These are phyloP conservation scores for Trypoxylus dichotomus DNA, from an alignment of 1,140 invertebrate species.

Conservation along the genomic window DNA sequence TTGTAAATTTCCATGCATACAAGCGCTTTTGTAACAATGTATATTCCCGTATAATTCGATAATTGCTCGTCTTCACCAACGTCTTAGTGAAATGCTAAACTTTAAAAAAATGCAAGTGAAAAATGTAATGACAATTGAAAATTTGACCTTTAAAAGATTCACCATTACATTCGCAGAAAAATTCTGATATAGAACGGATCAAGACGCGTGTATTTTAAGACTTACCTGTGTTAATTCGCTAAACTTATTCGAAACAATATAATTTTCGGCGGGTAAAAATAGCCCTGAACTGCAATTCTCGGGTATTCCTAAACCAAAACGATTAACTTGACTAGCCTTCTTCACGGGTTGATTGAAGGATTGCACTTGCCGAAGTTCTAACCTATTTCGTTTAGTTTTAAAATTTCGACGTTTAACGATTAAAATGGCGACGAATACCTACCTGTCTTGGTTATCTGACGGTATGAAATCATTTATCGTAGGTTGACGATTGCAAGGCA, in stretches of 20 bases:
- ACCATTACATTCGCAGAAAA: too few species aligned
- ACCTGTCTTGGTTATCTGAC: not conserved
- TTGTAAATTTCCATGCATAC: too few species aligned
- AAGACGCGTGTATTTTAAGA: too few species aligned
- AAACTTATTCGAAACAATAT: slow-evolving; percentile 36
- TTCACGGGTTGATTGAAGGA: not conserved
- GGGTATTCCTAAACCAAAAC: slow-evolving; percentile 56
- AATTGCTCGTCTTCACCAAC: too few species aligned
- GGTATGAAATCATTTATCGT: slow-evolving; percentile 36
- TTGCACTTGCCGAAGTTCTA: slow-evolving; percentile 1
- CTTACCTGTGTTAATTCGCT: slow-evolving; percentile 29
- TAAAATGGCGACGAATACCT: not conserved
- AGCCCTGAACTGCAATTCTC: slow-evolving; percentile 56
- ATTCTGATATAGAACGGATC: too few species aligned
- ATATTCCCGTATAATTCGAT: too few species aligned
- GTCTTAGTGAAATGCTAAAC: too few species aligned
- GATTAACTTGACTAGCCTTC: slow-evolving; percentile 37
- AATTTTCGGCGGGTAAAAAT: slow-evolving; percentile 48
- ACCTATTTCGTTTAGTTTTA: not conserved
- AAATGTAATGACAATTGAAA: too few species aligned
- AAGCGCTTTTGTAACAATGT: too few species aligned
- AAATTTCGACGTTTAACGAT: not conserved
- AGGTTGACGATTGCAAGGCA: slow-evolving; percentile 34
- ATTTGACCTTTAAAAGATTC: too few species aligned
- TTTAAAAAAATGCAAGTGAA: too few species aligned